Base-by-base conservation (phyloP, 2,888 invertebrate genomes). In the Phyllotreta cruciferae region DNA sequence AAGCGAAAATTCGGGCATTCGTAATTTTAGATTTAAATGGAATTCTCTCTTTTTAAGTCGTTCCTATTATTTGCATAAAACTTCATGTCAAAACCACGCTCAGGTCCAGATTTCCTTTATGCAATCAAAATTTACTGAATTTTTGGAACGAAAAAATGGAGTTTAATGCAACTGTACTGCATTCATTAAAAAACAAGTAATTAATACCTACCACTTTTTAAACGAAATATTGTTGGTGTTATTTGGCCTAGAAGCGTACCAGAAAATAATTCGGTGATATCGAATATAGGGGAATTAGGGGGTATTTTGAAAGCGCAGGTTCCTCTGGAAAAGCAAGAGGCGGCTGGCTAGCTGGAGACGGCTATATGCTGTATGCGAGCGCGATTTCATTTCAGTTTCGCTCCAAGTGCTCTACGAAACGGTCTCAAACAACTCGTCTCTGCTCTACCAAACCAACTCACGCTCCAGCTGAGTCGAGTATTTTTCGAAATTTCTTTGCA, bases 221-320 rank as follows among this genome's bases (percentile, higher is more conserved):
- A 3, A 24, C 24, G 24, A 24, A n/a, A 41, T 41, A 41, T 56
- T 42, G 35, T 56, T 44, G 44, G 14, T 56, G 7, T 35, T 37
- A 9, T 36, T 6, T 10, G 38, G 44, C 52, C 44, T 24, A 24
- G 24, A 24, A 14, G 36, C 41, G 53, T 35, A 44, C 24, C 50
- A 62, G 53, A 58, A 58, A 64, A 61, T 60, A 66, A 64, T 66
- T 66, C 54, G 24, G 53, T 64, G 60, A 62, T 62, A 66, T 66
- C 60, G 66, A 66, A 66, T 64, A 66, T 66, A 62, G 55, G 24
- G 50, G 66, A 66, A 66, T 66, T 62, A 64, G 50, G 56, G 66
- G 64, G 62, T 62, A 66, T 66, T 64, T 63, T 56, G 61, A 64
- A 62, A 64, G 66, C 66, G 66, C 66, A 66, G 66, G 66, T 64